Percentiles rank a stretch among this genome's conserved stretches.
phyloP scores from a whole-genome alignment of 2,888 invertebrate genomes.

The Cotesia congregata region DNA sequence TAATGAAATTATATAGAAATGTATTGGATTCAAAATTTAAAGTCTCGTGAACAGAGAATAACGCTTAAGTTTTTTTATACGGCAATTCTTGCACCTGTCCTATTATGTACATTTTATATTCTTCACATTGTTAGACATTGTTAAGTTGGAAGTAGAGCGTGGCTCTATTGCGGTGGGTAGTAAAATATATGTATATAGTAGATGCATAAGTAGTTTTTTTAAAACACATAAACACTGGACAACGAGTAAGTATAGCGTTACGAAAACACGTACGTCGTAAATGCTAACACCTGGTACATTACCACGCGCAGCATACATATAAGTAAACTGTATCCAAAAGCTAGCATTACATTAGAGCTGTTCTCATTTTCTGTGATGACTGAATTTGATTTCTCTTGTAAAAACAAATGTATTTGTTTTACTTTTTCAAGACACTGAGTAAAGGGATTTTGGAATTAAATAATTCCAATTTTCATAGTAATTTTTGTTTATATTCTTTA shows the following conservation, averaged over 20 bases:
- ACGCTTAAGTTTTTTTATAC: constrained; percentile 42
- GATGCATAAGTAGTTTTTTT: constrained; percentile 15
- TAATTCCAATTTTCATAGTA: no score
- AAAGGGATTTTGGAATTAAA: no score
- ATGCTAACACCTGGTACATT: constrained; percentile 62
- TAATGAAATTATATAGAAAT: constrained; percentile 4
- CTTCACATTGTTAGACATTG: constrained; percentile 44
- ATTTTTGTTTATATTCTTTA: no score
- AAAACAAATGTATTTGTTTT: not conserved
- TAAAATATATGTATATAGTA: constrained; percentile 19
- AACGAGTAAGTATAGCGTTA: constrained; percentile 32
- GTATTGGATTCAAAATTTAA: not conserved
- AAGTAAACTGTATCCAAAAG: constrained; percentile 16
- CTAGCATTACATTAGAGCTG: constrained; percentile 4
- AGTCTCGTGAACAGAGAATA: constrained; percentile 36
- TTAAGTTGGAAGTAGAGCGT: constrained; percentile 42
- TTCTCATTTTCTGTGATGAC: not conserved
- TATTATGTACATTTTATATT: constrained; percentile 46
- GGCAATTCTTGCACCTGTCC: constrained; percentile 46
- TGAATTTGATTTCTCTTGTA: not conserved
- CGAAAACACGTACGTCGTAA: constrained; percentile 58
- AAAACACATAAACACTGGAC: constrained; percentile 37
- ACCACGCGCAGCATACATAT: constrained; percentile 48
- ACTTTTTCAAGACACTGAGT: not conserved
- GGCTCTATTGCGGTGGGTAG: constrained; percentile 28